Conservation (phyloP, 2,113 vertebrate genomes). For the Antigone vipio region DNA sequence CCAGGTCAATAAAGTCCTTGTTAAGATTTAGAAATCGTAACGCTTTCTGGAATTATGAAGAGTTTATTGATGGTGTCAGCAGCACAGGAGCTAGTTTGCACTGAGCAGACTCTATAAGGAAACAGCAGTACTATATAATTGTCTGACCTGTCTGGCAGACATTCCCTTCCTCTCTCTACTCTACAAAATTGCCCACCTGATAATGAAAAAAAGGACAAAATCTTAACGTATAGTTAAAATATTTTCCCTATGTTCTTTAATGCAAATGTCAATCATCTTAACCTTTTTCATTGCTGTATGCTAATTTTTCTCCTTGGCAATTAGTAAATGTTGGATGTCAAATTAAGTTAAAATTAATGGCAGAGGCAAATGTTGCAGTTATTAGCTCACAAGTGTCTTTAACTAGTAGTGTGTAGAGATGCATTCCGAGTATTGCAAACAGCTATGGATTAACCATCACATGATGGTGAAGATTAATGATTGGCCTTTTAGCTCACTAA, state of each 20-base stretch:
- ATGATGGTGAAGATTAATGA: conserved; percentile 92
- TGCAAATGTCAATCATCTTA: conserved; percentile 38
- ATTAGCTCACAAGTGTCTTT: conserved; percentile 71
- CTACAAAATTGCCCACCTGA: not conserved
- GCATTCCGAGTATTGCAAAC: conserved; percentile 78
- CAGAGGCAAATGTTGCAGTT: conserved; percentile 74
- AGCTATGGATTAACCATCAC: conserved; percentile 95
- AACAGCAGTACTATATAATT: not conserved
- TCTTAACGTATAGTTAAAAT: not conserved
- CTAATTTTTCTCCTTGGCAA: conserved; percentile 71
- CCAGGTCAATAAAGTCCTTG: not conserved
- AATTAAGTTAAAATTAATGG: conserved; percentile 84
- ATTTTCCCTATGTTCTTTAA: not conserved
- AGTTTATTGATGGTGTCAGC: not conserved
- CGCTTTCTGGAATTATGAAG: not conserved
- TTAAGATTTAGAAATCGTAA: not conserved
- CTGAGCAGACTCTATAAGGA: not conserved
- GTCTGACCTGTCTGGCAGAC: not conserved
- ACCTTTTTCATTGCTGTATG: conserved; percentile 20
- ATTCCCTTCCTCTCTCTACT: not conserved
- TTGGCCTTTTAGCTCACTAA: conserved; percentile 90
- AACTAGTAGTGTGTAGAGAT: conserved; percentile 77
- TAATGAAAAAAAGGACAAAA: not conserved
- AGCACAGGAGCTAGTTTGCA: not conserved
- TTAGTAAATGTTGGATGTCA: conserved; percentile 83